phyloP scores from a whole-genome alignment of 2,888 invertebrate species.

The Epinotia demarniana region DNA sequence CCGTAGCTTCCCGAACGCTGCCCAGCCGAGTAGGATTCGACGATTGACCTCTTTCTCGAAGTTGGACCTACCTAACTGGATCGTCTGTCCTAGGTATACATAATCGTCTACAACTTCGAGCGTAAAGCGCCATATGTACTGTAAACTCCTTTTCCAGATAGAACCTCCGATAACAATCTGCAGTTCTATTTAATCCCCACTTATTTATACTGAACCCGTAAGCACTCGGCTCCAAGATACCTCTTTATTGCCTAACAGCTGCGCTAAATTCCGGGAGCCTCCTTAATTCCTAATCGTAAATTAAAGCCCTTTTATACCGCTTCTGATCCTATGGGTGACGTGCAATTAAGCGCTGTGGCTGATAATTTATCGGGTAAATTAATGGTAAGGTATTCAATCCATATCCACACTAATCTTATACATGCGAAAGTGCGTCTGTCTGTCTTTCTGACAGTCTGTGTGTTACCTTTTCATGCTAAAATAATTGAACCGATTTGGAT shows the following conservation, averaged over 20 bases:
- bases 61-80: no score
- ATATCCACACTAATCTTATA: no score
- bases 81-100: no score
- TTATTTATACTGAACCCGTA: conserved; percentile 43
- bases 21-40: no score
- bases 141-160: not conserved
- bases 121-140: no score
- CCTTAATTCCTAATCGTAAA: conserved; percentile 37
- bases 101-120: no score
- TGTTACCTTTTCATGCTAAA: no score
- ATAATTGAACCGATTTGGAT: no score
- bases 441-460: no score
- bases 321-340: conserved; percentile 26
- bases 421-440: no score
- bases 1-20: no score
- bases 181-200: conserved; percentile 38
- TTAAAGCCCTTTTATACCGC: conserved; percentile 30
- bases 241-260: conserved; percentile 40
- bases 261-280: conserved; percentile 29
- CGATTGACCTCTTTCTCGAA: no score
- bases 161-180: conserved; percentile 23
- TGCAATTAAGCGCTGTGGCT: conserved; percentile 7
- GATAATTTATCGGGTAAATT: conserved; percentile 1
- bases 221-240: conserved; percentile 29
- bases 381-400: not conserved